A percentile compares a stretch with the other conserved stretches of the same genome.
These are phyloP conservation scores for Megamerina dolium DNA, from an alignment of 2,888 invertebrate genomes.

Conservation along the genomic window DNA sequence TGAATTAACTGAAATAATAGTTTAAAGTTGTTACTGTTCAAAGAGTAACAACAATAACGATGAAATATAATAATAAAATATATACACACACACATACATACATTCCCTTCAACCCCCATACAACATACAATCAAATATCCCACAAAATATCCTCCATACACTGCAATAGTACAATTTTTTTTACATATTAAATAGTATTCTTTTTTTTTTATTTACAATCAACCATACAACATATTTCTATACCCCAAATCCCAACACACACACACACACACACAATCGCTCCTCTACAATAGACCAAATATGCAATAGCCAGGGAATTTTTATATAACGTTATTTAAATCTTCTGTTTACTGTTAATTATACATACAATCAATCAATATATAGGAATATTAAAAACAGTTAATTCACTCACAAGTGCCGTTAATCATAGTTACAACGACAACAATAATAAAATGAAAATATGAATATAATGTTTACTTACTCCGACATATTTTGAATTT, in stretches of 20 bases:
- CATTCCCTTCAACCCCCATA: no score
- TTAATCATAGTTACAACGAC: conserved; percentile 18
- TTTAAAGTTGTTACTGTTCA: conserved; percentile 12
- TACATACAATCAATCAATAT: conserved; percentile 4
- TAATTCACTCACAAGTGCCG: conserved; percentile 35
- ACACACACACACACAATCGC: conserved; percentile 31
- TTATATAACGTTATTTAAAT: conserved; percentile 16
- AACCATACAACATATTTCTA: conserved; percentile 41
- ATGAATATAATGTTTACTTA: not conserved
- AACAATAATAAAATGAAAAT: not conserved
- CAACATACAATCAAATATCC: conserved; percentile 13
- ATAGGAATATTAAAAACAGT: conserved; percentile 16
- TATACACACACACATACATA: conserved; percentile 9
- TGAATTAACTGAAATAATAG: conserved; percentile 35
- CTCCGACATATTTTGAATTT: no score
- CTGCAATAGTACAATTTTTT: conserved; percentile 49
- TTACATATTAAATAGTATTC: conserved; percentile 16
- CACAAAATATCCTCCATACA: conserved; percentile 43
- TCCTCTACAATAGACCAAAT: conserved; percentile 49
- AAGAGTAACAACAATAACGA: conserved; percentile 23
- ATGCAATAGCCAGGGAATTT: conserved; percentile 46
- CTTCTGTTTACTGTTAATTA: conserved; percentile 13
- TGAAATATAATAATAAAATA: conserved; percentile 2
- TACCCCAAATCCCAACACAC: conserved; percentile 27
- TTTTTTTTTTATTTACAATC: conserved; percentile 30